A percentile compares a stretch with the other conserved stretches of the same genome.
phyloP scores from a whole-genome alignment of 1,140 invertebrate genomes.

The Himalopsyche phryganea region DNA sequence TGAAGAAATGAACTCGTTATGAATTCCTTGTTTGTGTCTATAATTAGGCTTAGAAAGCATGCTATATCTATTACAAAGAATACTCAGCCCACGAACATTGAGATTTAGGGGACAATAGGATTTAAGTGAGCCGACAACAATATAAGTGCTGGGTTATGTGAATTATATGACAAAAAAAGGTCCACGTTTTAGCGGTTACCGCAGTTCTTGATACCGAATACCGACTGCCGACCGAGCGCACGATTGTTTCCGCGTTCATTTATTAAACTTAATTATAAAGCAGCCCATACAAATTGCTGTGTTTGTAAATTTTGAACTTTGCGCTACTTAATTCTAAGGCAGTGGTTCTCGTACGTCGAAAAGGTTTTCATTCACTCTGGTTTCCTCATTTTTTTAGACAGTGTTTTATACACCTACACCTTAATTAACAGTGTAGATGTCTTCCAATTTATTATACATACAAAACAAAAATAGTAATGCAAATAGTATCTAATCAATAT shows the following conservation, averaged over 20 bases:
- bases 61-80: constrained; percentile 4
- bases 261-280: constrained; percentile 27
- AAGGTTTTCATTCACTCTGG: no score
- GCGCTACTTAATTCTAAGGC: constrained; percentile 14
- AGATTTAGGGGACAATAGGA: constrained; percentile 5
- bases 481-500: no score
- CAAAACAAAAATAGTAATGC: no score
- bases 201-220: constrained; percentile 1
- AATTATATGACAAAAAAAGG: constrained; percentile 27
- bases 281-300: constrained; percentile 26
- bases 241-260: constrained; percentile 17
- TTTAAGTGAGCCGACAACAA: constrained; percentile 17
- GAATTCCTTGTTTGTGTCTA: no score
- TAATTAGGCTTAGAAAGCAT: no score
- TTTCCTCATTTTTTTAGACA: no score
- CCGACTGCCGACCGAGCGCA: not conserved
- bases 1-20: no score
- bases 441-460: no score
- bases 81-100: not conserved
- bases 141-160: constrained; percentile 1
- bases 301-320: constrained; percentile 22
- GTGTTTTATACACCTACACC: no score
- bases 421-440: no score
- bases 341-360: no score
- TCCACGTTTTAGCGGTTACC: not conserved